Conservation (phyloP, 1,140 invertebrate genomes). For the Zaprionus davidi region DNA sequence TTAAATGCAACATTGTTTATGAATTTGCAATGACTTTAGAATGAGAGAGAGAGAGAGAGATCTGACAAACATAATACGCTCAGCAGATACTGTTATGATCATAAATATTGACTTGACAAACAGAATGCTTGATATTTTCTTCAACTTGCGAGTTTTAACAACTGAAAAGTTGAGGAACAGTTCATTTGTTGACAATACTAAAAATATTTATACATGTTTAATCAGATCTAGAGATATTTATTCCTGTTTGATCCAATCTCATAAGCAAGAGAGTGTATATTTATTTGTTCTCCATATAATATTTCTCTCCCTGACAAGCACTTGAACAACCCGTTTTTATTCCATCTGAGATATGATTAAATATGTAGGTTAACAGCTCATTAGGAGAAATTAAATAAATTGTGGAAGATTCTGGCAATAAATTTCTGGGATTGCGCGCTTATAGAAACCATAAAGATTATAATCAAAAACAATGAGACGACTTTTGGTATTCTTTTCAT, state of each 20-base stretch:
- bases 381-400: conserved; percentile 25
- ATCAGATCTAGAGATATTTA: too few species aligned
- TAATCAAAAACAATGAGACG: conserved; percentile 30
- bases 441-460: conserved; percentile 14
- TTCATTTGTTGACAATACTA: too few species aligned
- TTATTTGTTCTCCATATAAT: too few species aligned
- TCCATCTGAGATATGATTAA: not conserved
- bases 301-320: not conserved
- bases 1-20: conserved; percentile 42
- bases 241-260: too few species aligned
- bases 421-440: conserved; percentile 10
- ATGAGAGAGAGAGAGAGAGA: conserved; percentile 2
- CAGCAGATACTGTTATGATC: not conserved
- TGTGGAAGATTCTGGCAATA: conserved; percentile 18
- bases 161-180: not conserved
- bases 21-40: conserved; percentile 32
- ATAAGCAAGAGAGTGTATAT: not conserved
- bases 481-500: conserved; percentile 52
- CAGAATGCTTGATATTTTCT: not conserved
- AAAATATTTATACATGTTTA: too few species aligned
- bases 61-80: not conserved
- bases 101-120: not conserved
- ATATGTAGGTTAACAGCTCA: conserved; percentile 27
- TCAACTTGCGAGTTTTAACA: not conserved
- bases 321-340: not conserved